Evolutionary conservation across 2,797 vertebrate species (phyloP).

Genomic region (Peromyscus attwateri): DNA sequence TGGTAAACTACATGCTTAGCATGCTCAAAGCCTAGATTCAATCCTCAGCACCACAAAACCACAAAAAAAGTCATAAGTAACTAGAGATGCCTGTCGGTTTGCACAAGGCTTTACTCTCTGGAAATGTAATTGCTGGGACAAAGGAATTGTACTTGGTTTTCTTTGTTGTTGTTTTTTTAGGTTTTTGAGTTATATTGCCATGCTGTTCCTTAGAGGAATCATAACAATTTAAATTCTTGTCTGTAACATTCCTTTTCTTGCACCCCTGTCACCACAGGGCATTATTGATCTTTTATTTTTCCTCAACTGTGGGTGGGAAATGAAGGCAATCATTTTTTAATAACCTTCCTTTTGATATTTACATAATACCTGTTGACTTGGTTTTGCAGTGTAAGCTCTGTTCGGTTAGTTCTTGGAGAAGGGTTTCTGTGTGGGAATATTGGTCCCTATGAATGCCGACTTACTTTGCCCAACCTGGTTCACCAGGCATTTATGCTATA

Average conservation of each 20-base stretch:
- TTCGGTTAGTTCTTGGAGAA: slow-evolving; percentile 52
- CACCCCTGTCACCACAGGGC: background rate
- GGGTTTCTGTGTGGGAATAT: slow-evolving; percentile 49
- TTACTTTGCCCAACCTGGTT: slow-evolving; percentile 57
- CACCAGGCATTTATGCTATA: background rate
- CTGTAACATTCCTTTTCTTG: slow-evolving; percentile 55
- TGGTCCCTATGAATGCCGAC: slow-evolving; percentile 12
- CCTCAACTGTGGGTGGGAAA: slow-evolving; percentile 58
- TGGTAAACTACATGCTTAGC: background rate
- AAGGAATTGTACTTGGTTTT: slow-evolving; percentile 5
- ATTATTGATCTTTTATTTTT: slow-evolving; percentile 69
- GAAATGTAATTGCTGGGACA: slow-evolving; percentile 56
- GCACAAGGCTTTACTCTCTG: background rate
- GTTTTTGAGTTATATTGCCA: slow-evolving; percentile 54
- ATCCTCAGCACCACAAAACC: background rate
- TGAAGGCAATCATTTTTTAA: slow-evolving; percentile 64
- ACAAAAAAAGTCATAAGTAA: background rate
- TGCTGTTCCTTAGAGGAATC: slow-evolving; percentile 39
- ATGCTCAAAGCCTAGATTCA: background rate
- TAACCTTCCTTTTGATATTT: slow-evolving; percentile 70
- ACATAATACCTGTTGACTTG: slow-evolving; percentile 58
- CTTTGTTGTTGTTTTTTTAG: background rate
- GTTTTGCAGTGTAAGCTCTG: slow-evolving; percentile 23
- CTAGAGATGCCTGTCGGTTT: background rate
- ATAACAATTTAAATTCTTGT: slow-evolving; percentile 68